Percentiles rank a stretch among this genome's conserved stretches.
phyloP scores from a whole-genome alignment of 2,797 vertebrate genomes.

The Harpagifer antarcticus region DNA sequence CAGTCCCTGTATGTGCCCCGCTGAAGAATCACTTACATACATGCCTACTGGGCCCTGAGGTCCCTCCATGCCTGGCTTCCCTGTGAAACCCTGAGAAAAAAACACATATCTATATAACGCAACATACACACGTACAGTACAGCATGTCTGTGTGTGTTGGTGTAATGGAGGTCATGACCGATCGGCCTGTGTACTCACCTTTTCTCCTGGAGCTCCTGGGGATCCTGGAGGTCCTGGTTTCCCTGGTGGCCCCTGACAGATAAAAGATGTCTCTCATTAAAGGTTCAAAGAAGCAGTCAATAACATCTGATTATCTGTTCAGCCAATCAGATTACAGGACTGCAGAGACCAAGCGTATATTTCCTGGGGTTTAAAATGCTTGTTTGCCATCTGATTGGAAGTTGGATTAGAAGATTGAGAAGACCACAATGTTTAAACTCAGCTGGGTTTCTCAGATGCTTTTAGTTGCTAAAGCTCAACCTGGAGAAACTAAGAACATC shows the following conservation, averaged over 20 bases:
- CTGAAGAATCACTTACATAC: constrained; percentile 89
- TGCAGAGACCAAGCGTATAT: background rate
- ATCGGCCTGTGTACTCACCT: constrained; percentile 74
- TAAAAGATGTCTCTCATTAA: constrained; percentile 29
- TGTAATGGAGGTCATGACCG: background rate
- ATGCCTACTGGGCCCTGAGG: constrained; percentile 91
- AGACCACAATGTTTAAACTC: background rate
- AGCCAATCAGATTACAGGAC: background rate
- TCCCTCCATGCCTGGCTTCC: constrained; percentile 88
- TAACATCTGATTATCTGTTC: constrained; percentile 6
- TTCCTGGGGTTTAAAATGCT: background rate
- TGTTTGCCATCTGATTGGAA: background rate
- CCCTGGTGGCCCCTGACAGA: constrained; percentile 85
- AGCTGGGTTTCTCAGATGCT: background rate
- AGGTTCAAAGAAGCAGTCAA: background rate
- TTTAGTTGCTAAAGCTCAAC: background rate
- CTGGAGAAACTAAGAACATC: no score
- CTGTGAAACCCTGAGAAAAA: constrained; percentile 86
- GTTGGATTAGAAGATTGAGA: background rate
- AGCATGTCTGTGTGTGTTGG: background rate
- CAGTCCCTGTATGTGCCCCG: constrained; percentile 20
- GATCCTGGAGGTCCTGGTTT: constrained; percentile 79
- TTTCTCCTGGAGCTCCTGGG: constrained; percentile 83
- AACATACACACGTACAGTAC: background rate
- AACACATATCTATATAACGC: constrained; percentile 12